phyloP scores from a whole-genome alignment of 2,113 vertebrate genomes.

The Corythaeola cristata region DNA sequence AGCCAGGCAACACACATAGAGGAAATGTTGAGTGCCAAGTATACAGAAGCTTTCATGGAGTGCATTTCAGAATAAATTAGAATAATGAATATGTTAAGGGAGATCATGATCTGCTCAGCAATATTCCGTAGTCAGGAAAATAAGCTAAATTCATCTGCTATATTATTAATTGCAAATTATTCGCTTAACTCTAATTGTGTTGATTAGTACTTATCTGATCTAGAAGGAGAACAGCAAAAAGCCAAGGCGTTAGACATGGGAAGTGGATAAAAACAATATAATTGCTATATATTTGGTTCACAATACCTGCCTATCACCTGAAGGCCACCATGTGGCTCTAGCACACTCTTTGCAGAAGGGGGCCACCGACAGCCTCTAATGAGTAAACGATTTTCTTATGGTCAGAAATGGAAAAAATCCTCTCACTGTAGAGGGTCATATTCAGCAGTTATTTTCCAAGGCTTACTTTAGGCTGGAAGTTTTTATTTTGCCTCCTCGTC shows the following conservation, averaged over 20 bases:
- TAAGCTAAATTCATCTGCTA: constrained; percentile 9
- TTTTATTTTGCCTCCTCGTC: background rate
- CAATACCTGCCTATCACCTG: background rate
- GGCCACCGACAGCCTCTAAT: background rate
- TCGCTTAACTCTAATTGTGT: background rate
- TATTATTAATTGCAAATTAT: constrained; percentile 46
- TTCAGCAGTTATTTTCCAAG: background rate
- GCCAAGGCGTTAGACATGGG: background rate
- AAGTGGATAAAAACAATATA: background rate
- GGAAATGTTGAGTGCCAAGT: background rate
- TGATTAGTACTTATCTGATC: constrained; percentile 12
- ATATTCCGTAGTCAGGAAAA: constrained; percentile 10
- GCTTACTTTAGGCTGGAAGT: background rate
- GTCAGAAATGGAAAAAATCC: background rate
- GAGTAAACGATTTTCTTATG: background rate
- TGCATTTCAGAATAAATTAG: constrained; percentile 22
- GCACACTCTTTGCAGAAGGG: background rate
- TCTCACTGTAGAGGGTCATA: background rate
- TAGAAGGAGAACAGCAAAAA: background rate
- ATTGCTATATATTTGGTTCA: background rate
- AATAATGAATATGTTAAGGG: constrained; percentile 41
- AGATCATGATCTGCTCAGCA: background rate
- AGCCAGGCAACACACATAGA: background rate
- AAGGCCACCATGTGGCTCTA: background rate
- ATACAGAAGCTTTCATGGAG: background rate